Evolutionary conservation across 2,113 vertebrate genomes (phyloP).

Genomic region (Nothoprocta perdicaria): DNA sequence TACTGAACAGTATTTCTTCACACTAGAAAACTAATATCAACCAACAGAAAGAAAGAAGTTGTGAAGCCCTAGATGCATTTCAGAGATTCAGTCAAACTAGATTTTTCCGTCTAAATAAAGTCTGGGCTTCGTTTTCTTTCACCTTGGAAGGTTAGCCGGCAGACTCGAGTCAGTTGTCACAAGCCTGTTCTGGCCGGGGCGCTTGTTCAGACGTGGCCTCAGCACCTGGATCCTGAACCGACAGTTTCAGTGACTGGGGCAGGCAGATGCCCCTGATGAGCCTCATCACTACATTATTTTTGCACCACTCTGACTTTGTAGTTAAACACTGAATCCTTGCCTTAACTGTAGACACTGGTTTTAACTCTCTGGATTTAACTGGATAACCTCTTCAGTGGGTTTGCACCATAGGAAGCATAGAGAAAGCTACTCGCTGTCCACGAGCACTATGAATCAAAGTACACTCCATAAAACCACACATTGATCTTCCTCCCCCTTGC

Average conservation of each 20-base stretch:
- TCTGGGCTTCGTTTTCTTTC: background rate
- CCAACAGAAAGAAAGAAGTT: background rate
- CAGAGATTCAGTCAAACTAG: background rate
- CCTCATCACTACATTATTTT: background rate
- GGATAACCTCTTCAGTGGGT: accelerated
- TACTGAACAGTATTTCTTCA: background rate
- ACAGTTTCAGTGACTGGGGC: accelerated
- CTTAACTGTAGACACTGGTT: background rate
- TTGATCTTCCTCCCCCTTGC: background rate
- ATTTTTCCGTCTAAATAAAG: background rate
- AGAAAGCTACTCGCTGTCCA: background rate
- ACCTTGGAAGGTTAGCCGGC: no score
- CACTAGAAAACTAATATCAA: background rate
- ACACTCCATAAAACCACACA: background rate
- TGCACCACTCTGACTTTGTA: background rate
- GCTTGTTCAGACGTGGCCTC: background rate
- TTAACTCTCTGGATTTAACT: background rate
- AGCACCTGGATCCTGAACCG: background rate
- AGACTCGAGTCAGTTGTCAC: no score
- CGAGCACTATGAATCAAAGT: background rate
- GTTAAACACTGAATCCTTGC: background rate
- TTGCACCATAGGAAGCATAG: background rate
- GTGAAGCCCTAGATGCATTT: no score
- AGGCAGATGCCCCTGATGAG: background rate
- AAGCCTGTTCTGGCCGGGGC: background rate